Evolutionary conservation across 1,140 invertebrate genomes (phyloP), one percentile per base, ranked within the genome.

Genomic region (Whitmania pigra): DNA sequence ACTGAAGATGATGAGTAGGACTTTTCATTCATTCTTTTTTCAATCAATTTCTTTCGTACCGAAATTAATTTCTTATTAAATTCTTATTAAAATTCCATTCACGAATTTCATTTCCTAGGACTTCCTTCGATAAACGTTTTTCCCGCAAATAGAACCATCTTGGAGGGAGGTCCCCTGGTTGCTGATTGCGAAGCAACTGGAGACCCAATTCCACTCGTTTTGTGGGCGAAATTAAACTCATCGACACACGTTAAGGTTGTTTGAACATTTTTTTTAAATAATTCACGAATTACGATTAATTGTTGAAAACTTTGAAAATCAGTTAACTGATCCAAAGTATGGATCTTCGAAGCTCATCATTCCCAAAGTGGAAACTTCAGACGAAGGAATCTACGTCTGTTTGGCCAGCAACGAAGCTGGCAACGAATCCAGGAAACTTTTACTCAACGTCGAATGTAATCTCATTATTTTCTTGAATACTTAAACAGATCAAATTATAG

Each of bases 351-450:
- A 63, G 18, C 57, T 63, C 2, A 63, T 31, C 22, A 63, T 63
- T 25, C 57, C 22, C 22, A 63, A 31, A 63, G 57, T 63, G 22
- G 57, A 63, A 31, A n/a, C 22, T 22, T 25, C 22, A 11, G 22
- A 63, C 29, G 57, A 63, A 63, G 57, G 57, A 63, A 31, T 25
- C 22, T 63, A 63, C 57, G 29, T 63, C 11, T 63, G 57, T n/a
- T 22, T 13, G 29, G 57, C 57, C 57, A 63, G 0, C 0, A 63
- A 63, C 57, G 57, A 63, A 63, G 57, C 57, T 63, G 57, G 57
- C 22, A 63, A 22, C 29, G 57, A 25, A 31, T 18, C 57, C 22
- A 63, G 22, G 22, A 20, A 25, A 25, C 22, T 63, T 63, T 4
- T 13, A 13, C 57, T 63, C 22, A 63, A 25, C 29, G 57, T 63